Evolutionary conservation across 2,797 vertebrate species (phyloP), one percentile per base, ranked within the genome.

Genomic region (Diglossa cyanea): DNA sequence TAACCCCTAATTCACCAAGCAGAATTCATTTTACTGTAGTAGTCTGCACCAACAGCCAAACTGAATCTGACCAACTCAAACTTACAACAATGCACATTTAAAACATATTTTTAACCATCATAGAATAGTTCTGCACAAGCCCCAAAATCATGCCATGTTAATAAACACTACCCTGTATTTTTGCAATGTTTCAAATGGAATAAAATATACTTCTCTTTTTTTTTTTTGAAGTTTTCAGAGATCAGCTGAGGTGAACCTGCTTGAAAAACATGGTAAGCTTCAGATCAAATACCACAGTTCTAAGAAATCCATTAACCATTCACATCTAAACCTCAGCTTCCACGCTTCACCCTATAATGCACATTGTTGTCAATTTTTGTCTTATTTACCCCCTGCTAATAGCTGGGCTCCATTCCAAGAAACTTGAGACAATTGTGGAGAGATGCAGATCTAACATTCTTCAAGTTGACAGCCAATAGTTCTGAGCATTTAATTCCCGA

Each of bases 321-420:
- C 85, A 28, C 76, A 81, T 88, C 93, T 79, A 95, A 93, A 95
- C 45, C 83, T 76, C 91, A 93, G 76, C 85, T 70, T 97, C 95
- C 93, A 45, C 0, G 10, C 87, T 94, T 91, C 53, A 7, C 87
- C 91, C 79, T 75, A 19, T 55, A 94, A 94, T 81, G 79, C 85
- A 75, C 70, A 84, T 81, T 94, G 91, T 94, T 96, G 94, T 94
- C 87, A 93, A 93, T 94, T 97, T 96, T 94, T 91, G 94, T 94
- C 89, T 93, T 95, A 91, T 96, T 96, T 97, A 94, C 95, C 95
- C 94, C 96, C 89, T 93, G 94, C 94, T 93, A 96, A 95, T 90
- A 94, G 47, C 93, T 94, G 92, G 95, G 95, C 95, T 95, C 58
- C 6, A 4, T 93, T 96, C 89, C 94, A 96, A 94, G 92, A 86